These are phyloP conservation scores for Corythucha ciliata DNA, from an alignment of 2,888 invertebrate genomes.

Conservation along the genomic window DNA sequence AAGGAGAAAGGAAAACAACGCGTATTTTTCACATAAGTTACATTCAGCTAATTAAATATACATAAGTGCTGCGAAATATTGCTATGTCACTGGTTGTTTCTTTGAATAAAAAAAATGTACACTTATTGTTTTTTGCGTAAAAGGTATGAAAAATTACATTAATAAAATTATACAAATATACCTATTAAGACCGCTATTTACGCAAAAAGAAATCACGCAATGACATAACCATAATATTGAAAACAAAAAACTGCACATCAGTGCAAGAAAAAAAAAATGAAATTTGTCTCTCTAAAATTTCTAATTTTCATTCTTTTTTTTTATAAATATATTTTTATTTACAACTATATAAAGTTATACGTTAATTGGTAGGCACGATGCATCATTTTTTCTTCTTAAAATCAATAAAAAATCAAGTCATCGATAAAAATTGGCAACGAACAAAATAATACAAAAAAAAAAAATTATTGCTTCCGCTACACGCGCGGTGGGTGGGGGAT, in stretches of 20 bases:
- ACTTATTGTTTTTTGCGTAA: conserved; percentile 2
- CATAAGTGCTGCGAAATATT: not conserved
- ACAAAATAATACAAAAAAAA: too few relatives aligned
- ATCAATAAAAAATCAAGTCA: too few relatives aligned
- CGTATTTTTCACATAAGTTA: conserved; percentile 16
- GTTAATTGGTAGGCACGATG: too few relatives aligned
- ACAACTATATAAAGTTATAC: conserved; percentile 17
- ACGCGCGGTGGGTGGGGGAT: too few relatives aligned
- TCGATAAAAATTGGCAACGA: too few relatives aligned
- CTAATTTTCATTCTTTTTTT: not conserved
- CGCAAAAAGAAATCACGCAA: conserved; percentile 1
- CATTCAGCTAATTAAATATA: conserved; percentile 12
- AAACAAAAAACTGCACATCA: too few relatives aligned
- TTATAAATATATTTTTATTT: conserved; percentile 3
- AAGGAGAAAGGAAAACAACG: conserved; percentile 1
- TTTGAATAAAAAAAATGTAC: not conserved
- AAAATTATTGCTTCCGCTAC: too few relatives aligned
- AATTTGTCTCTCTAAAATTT: not conserved
- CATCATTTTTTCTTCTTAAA: too few relatives aligned
- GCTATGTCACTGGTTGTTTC: conserved; percentile 1
- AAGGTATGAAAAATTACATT: not conserved
- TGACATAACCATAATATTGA: not conserved
- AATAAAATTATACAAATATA: not conserved
- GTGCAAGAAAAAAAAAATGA: too few relatives aligned
- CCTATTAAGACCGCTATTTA: conserved; percentile 9